Percentiles rank a stretch among this genome's conserved stretches.
These are phyloP conservation scores for Speoplatyrhinus poulsoni DNA, from an alignment of 2,113 vertebrate species.

Conservation along the genomic window DNA sequence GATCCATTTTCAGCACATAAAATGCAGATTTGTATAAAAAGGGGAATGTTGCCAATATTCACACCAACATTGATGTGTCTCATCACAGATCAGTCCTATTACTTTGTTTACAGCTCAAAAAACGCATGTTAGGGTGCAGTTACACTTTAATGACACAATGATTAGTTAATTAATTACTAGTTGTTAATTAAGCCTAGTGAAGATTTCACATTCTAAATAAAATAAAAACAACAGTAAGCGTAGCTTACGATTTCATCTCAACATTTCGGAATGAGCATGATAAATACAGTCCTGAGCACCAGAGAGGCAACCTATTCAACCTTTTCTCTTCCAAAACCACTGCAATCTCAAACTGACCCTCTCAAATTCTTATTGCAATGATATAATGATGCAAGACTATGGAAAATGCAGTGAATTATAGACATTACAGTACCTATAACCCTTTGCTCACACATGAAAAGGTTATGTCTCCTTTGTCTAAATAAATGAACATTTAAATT, in stretches of 20 bases:
- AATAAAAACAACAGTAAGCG: neutral
- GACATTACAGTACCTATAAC: slow-evolving; percentile 41
- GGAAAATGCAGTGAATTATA: slow-evolving; percentile 44
- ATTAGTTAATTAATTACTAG: neutral
- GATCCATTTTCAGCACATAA: too few relatives aligned
- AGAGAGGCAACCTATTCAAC: slow-evolving; percentile 61
- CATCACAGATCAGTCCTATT: too few relatives aligned
- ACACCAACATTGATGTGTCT: too few relatives aligned
- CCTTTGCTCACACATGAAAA: slow-evolving; percentile 23
- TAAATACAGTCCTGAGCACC: slow-evolving; percentile 53
- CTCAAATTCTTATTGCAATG: slow-evolving; percentile 59
- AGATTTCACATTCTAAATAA: neutral
- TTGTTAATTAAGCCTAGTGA: neutral
- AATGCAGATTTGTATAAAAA: too few relatives aligned
- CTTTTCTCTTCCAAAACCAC: slow-evolving; percentile 59
- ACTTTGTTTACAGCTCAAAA: too few relatives aligned
- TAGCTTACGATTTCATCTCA: neutral
- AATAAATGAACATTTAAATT: slow-evolving; percentile 54
- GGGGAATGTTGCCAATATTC: too few relatives aligned
- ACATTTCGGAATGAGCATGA: slow-evolving; percentile 29
- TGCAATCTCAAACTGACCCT: slow-evolving; percentile 55
- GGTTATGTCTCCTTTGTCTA: slow-evolving; percentile 37
- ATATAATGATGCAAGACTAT: slow-evolving; percentile 49
- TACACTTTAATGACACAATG: slow-evolving; percentile 16
- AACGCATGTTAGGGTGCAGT: too few relatives aligned